Evolutionary conservation across 2,113 vertebrate species (phyloP).

Genomic region (Epinephelus cyanopodus): DNA sequence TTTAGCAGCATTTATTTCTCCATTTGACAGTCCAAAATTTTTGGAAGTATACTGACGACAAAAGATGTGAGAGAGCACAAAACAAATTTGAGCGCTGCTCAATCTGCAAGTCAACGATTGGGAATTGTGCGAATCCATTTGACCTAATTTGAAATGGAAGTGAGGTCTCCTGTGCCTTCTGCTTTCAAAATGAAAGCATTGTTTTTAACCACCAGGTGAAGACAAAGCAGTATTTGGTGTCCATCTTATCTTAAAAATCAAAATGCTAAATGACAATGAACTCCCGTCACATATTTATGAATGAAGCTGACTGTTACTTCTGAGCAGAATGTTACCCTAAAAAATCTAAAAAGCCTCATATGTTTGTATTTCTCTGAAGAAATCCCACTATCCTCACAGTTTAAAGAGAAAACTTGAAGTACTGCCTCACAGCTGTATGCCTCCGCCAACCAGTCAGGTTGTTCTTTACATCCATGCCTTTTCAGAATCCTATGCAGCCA

Average conservation of each 20-base stretch:
- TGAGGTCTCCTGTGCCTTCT: background rate
- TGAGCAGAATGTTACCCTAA: background rate
- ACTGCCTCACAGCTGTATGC: too few relatives aligned
- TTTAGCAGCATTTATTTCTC: constrained; percentile 28
- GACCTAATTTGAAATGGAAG: background rate
- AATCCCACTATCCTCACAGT: background rate
- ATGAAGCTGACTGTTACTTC: background rate
- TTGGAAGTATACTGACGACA: background rate
- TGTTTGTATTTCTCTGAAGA: background rate
- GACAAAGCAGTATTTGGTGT: background rate
- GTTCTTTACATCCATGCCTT: too few relatives aligned
- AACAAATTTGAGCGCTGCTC: background rate
- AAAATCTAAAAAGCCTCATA: background rate
- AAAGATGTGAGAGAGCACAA: background rate
- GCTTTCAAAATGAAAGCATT: background rate
- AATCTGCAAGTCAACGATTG: background rate
- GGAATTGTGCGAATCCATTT: background rate
- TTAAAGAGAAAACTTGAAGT: too few relatives aligned
- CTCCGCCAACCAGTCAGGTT: too few relatives aligned
- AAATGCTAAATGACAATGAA: background rate
- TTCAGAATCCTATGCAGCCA: too few relatives aligned
- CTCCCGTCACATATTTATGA: background rate
- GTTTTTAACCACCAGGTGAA: background rate
- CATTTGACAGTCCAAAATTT: constrained; percentile 46
- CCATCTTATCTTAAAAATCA: background rate